Evolutionary conservation across 2,797 vertebrate genomes (phyloP).

Genomic region (Allochrocebus solatus): DNA sequence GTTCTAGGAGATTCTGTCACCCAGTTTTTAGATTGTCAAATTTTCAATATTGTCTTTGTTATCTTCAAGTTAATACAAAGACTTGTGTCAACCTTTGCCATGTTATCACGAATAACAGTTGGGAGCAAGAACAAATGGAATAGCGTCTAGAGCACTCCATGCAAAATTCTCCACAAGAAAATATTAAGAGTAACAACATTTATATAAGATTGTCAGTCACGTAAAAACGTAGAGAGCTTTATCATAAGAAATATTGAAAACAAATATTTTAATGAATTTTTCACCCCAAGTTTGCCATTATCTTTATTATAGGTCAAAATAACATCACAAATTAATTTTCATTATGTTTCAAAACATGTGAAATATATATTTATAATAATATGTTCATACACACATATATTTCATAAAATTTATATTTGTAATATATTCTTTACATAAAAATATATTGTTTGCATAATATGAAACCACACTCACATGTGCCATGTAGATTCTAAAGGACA

Average conservation of each 20-base stretch:
- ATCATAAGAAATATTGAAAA: not conserved
- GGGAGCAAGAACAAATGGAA: not conserved
- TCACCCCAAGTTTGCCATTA: not conserved
- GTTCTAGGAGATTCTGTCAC: not conserved
- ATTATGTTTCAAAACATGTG: not conserved
- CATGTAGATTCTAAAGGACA: not conserved
- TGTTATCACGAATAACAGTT: no score
- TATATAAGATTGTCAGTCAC: not conserved
- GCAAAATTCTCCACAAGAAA: not conserved
- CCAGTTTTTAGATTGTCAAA: not conserved
- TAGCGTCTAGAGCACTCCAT: not conserved
- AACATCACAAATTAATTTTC: not conserved
- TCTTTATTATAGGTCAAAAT: not conserved
- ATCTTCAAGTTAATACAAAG: not conserved
- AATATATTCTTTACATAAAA: not conserved
- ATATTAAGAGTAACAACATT: not conserved
- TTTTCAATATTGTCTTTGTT: not conserved
- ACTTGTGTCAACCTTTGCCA: not conserved
- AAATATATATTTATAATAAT: not conserved
- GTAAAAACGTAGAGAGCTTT: not conserved
- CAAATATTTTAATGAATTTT: not conserved
- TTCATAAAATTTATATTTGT: not conserved
- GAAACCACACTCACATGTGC: not conserved
- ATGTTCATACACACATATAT: accelerated
- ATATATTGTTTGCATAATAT: not conserved